Evolutionary conservation across 2,888 invertebrate genomes (phyloP), one percentile per base, ranked within the genome.

Genomic region (Myopa tessellatipennis): DNA sequence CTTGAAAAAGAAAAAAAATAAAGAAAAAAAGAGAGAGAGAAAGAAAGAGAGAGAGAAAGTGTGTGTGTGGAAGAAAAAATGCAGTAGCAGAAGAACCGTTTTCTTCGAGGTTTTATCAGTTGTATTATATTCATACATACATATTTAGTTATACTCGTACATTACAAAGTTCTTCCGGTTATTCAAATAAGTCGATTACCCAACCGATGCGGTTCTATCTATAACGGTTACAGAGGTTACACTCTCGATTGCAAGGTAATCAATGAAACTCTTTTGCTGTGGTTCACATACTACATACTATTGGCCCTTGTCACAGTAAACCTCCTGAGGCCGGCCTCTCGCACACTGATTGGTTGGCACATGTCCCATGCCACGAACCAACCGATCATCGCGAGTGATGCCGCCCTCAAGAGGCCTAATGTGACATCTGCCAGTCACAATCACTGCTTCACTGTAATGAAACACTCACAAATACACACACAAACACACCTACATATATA

Each of bases 201-300:
- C 26, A 26, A 26, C 26, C 26, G 26, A 26, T 26, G 26, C 26
- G 45, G 10, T 45, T 6, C 45, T 45, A 3, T 45, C 10, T 45
- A 10, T 45, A 45, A 45, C 10, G 45, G 45, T 45, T 6, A 14
- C 16, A 69, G 10, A 26, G 45, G 36, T 69, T 50, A 69, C 69
- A 69, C 34, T 69, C 36, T 45, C 69, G 69, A 69, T 69, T 69
- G 34, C 69, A 69, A 14, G 50, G 50, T 69, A 69, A 69, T 45
- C 69, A 26, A 58, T 58, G 5, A 14, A 58, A 10, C 69, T 18
- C 26, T 69, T 45, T 69, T 69, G 69, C 69, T 69, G 69, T 50
- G 26, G 18, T 55, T 55, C 55, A 55, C 55, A 16, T 55, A 26
- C 26, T 26, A 26, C 26, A 26, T 26, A 26, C 1, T 26, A 26